Evolutionary conservation across 2,888 invertebrate species (phyloP).

Genomic region (Cerastis leucographa): DNA sequence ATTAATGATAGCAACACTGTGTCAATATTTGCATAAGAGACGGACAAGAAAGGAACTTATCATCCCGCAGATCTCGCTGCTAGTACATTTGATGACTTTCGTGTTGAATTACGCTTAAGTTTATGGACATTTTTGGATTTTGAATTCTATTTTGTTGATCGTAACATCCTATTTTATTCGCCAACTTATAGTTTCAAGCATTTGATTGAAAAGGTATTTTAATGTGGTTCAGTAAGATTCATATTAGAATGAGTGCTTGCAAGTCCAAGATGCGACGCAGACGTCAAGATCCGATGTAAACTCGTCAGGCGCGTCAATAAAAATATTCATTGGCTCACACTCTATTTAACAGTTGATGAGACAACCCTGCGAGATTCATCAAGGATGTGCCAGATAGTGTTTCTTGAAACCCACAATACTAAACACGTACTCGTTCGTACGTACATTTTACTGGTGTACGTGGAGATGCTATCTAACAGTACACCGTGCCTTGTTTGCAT

Average conservation of each 20-base stretch:
- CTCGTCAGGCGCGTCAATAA: constrained; percentile 88
- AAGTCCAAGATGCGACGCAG: constrained; percentile 68
- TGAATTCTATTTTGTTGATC: constrained; percentile 66
- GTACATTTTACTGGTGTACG: constrained; percentile 60
- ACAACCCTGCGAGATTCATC: constrained; percentile 78
- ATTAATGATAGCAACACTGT: constrained; percentile 89
- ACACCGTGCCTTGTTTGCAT: constrained; percentile 59
- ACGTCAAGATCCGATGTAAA: constrained; percentile 76
- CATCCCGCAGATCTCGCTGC: constrained; percentile 83
- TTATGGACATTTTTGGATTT: constrained; percentile 54
- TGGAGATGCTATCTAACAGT: constrained; percentile 64
- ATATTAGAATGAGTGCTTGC: constrained; percentile 61
- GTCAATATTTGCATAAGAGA: constrained; percentile 91
- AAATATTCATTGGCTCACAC: constrained; percentile 90
- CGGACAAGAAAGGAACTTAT: constrained; percentile 86
- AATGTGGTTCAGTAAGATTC: constrained; percentile 65
- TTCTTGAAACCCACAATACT: constrained; percentile 61
- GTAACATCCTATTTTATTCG: constrained; percentile 66
- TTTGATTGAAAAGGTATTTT: constrained; percentile 66
- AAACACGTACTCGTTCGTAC: constrained; percentile 42
- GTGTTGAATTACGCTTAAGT: constrained; percentile 73
- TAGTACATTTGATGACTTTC: constrained; percentile 82
- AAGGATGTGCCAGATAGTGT: constrained; percentile 76
- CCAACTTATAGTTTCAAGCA: constrained; percentile 7
- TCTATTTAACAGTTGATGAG: constrained; percentile 88